Base-by-base conservation (phyloP, 2,113 vertebrate species). In the Parus major region DNA sequence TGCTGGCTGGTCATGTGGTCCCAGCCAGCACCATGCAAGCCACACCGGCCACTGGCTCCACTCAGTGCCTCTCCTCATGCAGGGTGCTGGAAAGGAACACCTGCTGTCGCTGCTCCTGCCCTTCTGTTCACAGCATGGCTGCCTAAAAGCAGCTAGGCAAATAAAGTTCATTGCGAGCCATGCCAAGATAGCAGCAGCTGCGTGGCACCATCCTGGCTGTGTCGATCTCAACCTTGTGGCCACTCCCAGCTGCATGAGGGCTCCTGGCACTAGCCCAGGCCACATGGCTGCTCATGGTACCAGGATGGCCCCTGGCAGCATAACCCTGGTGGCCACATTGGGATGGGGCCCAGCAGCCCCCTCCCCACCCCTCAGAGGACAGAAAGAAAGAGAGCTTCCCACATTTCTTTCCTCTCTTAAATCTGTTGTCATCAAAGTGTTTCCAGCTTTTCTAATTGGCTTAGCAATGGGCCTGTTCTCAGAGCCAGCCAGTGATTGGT, bases 241-340 rank as follows among this genome's bases (percentile, higher is more conserved):
- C 3, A 2, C 33, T 35, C 11, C 33, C 4, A 5, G 24, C 41
- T 4, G 1, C 2, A 3, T 12, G 19, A 47, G 33, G 33, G 7
- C 19, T 23, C 14, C 33, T 36, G 55, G 33, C 2, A 4, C 71
- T 5, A 46, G 25, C 33, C 25, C 42, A 23, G 25, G 15, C 42
- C 4, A 4, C 2, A 1, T 9, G 28, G 35, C 56, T 50, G 56
- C 44, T 49, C 35, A 33, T 0, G 0, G 28, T 2, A 0, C 10
- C 0, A 1, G 46, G 46, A 50, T 77, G 28, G 12, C 10, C 44
- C 33, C 35, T 33, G 27, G 56, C 4, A 2, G 13, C n/a, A 49
- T 3, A 9, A 24, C n/a, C 10, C 35, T 3, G 1, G 33, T 0
- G 4, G 17, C 44, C 1, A 2, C 0, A 0, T 11, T 12, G 6